Conservation (phyloP, 2,113 vertebrate genomes). For the Tupaia tana region DNA sequence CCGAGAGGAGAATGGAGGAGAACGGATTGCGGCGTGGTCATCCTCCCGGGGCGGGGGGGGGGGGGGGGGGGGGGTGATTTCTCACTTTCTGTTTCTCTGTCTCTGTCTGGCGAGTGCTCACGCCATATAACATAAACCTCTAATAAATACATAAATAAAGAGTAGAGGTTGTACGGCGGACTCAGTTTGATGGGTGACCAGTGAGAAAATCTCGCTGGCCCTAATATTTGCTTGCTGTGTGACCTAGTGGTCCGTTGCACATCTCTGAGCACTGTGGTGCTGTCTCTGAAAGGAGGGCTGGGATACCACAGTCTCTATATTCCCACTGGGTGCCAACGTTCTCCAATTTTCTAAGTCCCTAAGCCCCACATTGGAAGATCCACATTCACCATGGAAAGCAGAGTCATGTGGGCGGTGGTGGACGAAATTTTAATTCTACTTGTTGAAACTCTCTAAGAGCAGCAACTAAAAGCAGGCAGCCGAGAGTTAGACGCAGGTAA, state of each 20-base stretch:
- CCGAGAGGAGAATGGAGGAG: too few relatives aligned
- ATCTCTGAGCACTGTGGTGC: background rate
- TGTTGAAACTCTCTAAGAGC: background rate
- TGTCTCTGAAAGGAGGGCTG: too few relatives aligned
- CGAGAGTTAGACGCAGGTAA: background rate
- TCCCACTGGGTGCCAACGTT: fast-evolving
- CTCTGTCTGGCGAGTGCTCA: too few relatives aligned
- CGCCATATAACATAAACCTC: too few relatives aligned
- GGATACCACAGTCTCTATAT: background rate
- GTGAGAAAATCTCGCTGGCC: background rate
- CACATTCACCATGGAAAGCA: fast-evolving
- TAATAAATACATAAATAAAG: too few relatives aligned
- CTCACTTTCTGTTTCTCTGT: too few relatives aligned
- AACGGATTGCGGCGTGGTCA: too few relatives aligned
- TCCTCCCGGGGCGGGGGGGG: too few relatives aligned
- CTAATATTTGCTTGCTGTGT: background rate
- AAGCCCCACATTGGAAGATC: fast-evolving
- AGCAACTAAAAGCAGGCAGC: background rate
- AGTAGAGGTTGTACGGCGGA: fast-evolving
- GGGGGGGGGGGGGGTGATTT: too few relatives aligned
- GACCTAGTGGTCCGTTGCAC: fast-evolving
- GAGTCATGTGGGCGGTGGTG: fast-evolving
- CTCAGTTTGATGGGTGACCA: background rate
- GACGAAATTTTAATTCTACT: background rate
- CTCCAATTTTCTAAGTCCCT: background rate